Conservation (phyloP, 1,140 invertebrate genomes). For the Drosophila dunni region DNA sequence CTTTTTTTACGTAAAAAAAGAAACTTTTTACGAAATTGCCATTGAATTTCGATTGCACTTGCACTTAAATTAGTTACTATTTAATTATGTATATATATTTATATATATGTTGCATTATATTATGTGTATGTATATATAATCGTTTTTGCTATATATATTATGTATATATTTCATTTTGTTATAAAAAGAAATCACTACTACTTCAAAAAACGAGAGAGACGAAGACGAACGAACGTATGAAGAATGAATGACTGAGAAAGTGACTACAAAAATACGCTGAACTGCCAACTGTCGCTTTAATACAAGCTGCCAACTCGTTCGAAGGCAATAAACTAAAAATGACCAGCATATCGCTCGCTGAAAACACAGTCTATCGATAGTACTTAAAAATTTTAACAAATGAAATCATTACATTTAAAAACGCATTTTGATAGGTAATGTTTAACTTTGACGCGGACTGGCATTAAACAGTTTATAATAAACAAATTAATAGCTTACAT, state of each 20-base stretch:
- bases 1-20: conserved; percentile 71
- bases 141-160: conserved; percentile 42
- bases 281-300: conserved; percentile 33
- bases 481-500: not conserved
- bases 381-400: not conserved
- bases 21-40: conserved; percentile 62
- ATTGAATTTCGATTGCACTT: conserved; percentile 63
- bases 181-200: conserved; percentile 75
- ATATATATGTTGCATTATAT: conserved; percentile 60
- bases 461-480: no score
- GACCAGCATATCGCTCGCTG: conserved; percentile 1
- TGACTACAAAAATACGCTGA: conserved; percentile 45
- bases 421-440: no score
- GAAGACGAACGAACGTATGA: conserved; percentile 48
- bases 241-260: conserved; percentile 51
- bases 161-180: conserved; percentile 73
- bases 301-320: conserved; percentile 22
- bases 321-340: conserved; percentile 29
- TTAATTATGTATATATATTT: conserved; percentile 58
- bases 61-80: conserved; percentile 31
- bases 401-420: no score
- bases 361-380: conserved; percentile 8
- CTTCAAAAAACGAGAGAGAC: conserved; percentile 55
- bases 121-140: conserved; percentile 58
- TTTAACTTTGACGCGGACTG: no score